These are phyloP conservation scores for Synergus umbraculus DNA, from an alignment of 2,888 invertebrate genomes.

Conservation along the genomic window DNA sequence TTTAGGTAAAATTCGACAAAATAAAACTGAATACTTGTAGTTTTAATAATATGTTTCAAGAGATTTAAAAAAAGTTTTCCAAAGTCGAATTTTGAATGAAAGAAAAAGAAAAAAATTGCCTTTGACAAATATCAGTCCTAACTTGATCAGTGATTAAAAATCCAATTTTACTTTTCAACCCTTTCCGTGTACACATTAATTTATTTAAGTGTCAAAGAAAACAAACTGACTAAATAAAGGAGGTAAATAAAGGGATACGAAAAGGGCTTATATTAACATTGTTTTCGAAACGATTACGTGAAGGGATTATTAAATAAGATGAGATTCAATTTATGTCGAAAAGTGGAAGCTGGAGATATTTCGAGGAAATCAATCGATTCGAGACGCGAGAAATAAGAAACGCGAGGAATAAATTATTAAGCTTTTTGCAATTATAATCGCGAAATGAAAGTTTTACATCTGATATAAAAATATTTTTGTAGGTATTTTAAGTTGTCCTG, in stretches of 20 bases:
- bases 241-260: constrained; percentile 1
- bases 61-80: too few relatives aligned
- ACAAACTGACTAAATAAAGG: neutral
- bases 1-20: neutral
- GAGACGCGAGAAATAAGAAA: neutral
- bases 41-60: too few relatives aligned
- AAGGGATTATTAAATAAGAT: constrained; percentile 11
- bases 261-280: neutral
- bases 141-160: too few relatives aligned
- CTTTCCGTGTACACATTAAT: too few relatives aligned
- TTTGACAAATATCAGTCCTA: too few relatives aligned
- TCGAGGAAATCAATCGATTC: constrained; percentile 7
- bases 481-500: neutral
- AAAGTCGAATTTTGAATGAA: too few relatives aligned
- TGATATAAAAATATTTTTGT: neutral
- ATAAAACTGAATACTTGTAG: neutral
- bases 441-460: neutral
- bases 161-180: too few relatives aligned
- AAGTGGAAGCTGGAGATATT: neutral
- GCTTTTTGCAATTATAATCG: neutral
- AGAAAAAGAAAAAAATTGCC: too few relatives aligned
- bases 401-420: neutral
- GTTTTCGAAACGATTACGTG: constrained; percentile 1
- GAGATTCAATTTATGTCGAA: constrained; percentile 14
- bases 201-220: neutral